Conservation (phyloP, 2,797 vertebrate species). For the Eulemur rubriventer region DNA sequence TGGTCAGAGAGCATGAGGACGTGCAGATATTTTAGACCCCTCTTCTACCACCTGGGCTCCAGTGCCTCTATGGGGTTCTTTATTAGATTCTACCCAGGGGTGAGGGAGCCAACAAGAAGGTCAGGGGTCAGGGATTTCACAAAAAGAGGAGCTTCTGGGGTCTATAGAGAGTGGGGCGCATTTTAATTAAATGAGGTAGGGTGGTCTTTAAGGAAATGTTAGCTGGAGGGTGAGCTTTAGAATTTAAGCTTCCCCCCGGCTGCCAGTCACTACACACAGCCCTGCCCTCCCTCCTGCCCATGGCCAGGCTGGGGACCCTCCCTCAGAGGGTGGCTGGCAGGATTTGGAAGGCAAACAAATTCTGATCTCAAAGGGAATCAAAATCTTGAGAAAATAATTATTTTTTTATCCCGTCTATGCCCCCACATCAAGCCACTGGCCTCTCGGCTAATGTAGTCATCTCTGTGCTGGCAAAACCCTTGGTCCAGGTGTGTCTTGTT, state of each 20-base stretch:
- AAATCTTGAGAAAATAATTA: neutral
- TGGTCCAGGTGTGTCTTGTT: neutral
- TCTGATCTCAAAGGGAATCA: neutral
- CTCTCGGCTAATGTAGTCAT: neutral
- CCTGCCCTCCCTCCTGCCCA: neutral
- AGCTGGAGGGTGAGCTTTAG: neutral
- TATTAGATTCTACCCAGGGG: neutral
- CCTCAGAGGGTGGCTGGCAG: neutral
- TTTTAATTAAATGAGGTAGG: neutral
- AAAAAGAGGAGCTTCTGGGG: neutral
- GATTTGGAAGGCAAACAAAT: constrained; percentile 2
- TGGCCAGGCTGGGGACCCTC: neutral
- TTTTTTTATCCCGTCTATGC: neutral
- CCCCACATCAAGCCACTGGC: neutral
- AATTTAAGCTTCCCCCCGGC: neutral
- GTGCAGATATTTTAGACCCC: neutral
- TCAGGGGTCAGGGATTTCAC: neutral
- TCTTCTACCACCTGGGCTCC: neutral
- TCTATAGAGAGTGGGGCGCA: neutral
- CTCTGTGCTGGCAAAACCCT: neutral
- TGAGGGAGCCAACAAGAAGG: neutral
- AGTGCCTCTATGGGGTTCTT: neutral
- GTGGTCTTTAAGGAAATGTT: neutral
- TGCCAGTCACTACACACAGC: neutral
- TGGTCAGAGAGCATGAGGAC: neutral